Base-by-base conservation (phyloP, 1,140 invertebrate genomes). In the Drosophila tsacasi region DNA sequence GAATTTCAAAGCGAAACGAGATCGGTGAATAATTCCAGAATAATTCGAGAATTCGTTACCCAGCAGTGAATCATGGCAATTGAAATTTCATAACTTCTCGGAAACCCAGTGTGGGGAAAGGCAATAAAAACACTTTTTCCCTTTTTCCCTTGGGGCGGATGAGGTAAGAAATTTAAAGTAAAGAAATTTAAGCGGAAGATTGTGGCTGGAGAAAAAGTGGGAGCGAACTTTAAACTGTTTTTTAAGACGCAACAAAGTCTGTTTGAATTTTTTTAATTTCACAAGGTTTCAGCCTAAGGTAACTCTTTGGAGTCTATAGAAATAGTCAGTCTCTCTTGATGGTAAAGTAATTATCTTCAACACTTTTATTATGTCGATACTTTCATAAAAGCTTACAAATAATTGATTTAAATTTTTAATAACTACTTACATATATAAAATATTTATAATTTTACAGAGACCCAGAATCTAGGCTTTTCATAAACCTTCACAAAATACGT, bases 41-140 rank as follows among this genome's bases (percentile, higher is more conserved):
- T 19, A 61, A 35, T 54, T 44, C 6, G 49, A 30, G 59, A 23
- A 66, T 27, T 19, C 57, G 47, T 35, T 47, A 63, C 35, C 21
- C 32, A 15, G 63, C 49, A 44, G 61, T 73, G 69, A 73, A 42
- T 73, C 67, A 73, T 49, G 7, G 17, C 52, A 73, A 73, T 73
- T 71, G 69, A 73, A 73, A 73, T 73, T 73, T 73, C 67, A 73
- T 73, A 59, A 73, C 40, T 73, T 73, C 69, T 27, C 2, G 52
- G 66, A 50, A 73, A 5, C 12, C 2, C 27, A 21, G 37, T 30
- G 23, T 17, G 27, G 30, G 27, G 30, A 30, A 60, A 25, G 37
- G 67, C 27, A 6, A 54, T 37, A 44, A 50, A 68, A 42, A 35
- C 27, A 21, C 9, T 66, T 30, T 37, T 68, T 17, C 9, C 13